phyloP scores from a whole-genome alignment of 2,888 invertebrate genomes.

The Timandra comae region DNA sequence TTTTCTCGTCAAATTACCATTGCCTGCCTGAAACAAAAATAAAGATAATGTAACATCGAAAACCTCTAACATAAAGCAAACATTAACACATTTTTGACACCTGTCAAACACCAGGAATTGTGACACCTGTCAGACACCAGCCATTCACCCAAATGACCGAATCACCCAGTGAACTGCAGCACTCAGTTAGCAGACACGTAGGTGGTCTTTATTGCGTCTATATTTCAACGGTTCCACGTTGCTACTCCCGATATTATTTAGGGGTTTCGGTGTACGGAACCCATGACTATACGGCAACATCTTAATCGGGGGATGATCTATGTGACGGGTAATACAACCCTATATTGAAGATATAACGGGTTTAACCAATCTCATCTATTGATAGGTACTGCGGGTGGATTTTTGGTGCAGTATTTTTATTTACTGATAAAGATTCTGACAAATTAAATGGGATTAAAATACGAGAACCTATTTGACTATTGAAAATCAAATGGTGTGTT shows the following conservation, averaged over 20 bases:
- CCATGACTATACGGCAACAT: conserved; percentile 30
- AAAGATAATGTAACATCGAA: not conserved
- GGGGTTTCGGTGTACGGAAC: conserved; percentile 31
- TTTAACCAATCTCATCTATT: too few species aligned
- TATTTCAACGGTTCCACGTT: conserved; percentile 51
- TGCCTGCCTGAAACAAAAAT: not conserved
- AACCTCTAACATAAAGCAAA: not conserved
- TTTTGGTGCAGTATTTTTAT: too few species aligned
- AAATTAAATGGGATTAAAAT: too few species aligned
- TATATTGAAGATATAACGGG: too few species aligned
- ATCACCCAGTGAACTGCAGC: conserved; percentile 7
- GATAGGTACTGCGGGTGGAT: too few species aligned
- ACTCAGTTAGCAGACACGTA: conserved; percentile 13
- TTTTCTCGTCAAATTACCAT: too few species aligned
- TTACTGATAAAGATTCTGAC: too few species aligned
- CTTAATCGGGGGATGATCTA: conserved; percentile 40
- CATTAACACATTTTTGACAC: too few species aligned
- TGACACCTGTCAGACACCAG: conserved; percentile 10
- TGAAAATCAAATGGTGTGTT: too few species aligned
- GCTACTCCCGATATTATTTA: conserved; percentile 45
- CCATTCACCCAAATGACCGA: conserved; percentile 7
- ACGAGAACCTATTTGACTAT: too few species aligned
- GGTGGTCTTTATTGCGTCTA: conserved; percentile 48
- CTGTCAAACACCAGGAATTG: conserved; percentile 9
- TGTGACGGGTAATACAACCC: conserved; percentile 7